A percentile compares a stretch with the other conserved stretches of the same genome.
Conservation (phyloP, 2,888 invertebrate genomes). For the Lypha dubia region DNA sequence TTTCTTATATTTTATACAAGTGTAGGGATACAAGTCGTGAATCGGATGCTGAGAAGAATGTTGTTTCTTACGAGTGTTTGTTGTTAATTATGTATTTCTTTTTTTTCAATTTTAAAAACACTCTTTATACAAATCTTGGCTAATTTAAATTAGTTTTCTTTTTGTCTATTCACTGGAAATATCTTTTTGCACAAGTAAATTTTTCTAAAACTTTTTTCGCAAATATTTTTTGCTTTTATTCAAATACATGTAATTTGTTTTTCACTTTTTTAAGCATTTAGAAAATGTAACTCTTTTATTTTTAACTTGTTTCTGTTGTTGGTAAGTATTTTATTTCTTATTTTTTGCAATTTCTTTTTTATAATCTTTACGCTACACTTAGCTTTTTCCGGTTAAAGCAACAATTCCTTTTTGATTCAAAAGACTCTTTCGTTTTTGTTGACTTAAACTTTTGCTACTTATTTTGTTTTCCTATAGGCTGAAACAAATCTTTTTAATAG, state of each 20-base stretch:
- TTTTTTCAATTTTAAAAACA: neutral
- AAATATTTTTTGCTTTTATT: neutral
- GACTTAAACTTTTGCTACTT: slow-evolving; percentile 14
- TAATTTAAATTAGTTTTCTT: slow-evolving; percentile 65
- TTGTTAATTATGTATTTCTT: slow-evolving; percentile 5
- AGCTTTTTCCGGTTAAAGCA: slow-evolving; percentile 41
- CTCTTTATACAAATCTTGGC: neutral
- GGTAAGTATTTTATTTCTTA: neutral
- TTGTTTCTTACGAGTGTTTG: neutral
- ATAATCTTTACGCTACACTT: slow-evolving; percentile 24
- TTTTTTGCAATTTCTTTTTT: slow-evolving; percentile 27
- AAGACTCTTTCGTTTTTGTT: neutral
- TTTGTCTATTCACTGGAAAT: neutral
- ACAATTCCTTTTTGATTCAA: slow-evolving; percentile 40
- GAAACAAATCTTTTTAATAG: slow-evolving; percentile 50
- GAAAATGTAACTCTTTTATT: neutral
- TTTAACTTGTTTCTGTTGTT: neutral
- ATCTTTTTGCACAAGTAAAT: neutral
- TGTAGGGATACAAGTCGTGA: neutral
- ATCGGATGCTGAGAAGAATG: neutral
- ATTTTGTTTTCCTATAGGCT: slow-evolving; percentile 1
- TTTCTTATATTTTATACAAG: slow-evolving; percentile 1
- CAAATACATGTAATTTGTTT: slow-evolving; percentile 11
- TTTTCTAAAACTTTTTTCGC: neutral
- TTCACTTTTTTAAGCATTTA: slow-evolving; percentile 16